These are phyloP conservation scores for Chrysolina haemoptera DNA, from an alignment of 2,888 invertebrate species.

Conservation along the genomic window DNA sequence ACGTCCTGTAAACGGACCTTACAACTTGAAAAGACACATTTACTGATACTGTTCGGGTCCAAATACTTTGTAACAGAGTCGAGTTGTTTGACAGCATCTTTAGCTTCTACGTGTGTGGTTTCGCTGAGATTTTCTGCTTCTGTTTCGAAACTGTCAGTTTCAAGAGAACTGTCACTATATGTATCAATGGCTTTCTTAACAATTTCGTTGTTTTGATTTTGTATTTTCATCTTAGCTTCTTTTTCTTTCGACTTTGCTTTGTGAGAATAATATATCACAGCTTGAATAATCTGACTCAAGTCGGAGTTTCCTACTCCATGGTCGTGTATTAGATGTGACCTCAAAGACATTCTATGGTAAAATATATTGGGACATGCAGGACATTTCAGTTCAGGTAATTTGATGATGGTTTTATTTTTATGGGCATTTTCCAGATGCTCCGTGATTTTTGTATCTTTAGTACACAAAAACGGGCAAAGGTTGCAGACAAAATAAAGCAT, in stretches of 20 bases:
- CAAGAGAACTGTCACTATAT: background rate
- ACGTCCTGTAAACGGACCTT: conserved; percentile 73
- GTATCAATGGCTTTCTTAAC: background rate
- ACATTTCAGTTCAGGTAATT: conserved; percentile 75
- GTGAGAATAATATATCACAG: conserved; percentile 68
- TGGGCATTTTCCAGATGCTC: conserved; percentile 67
- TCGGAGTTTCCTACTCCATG: conserved; percentile 79
- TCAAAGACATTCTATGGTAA: conserved; percentile 75
- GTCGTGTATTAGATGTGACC: conserved; percentile 78
- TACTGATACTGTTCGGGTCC: conserved; percentile 56
- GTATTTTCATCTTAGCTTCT: conserved; percentile 39
- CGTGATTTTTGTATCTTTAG: conserved; percentile 64
- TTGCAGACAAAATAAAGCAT: conserved; percentile 67
- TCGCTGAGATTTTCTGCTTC: background rate
- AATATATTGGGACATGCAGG: conserved; percentile 80
- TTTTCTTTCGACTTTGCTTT: conserved; percentile 56
- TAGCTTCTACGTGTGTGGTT: conserved; percentile 22
- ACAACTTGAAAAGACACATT: conserved; percentile 74
- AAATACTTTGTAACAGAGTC: conserved; percentile 51
- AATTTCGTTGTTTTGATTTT: conserved; percentile 13
- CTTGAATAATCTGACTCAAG: conserved; percentile 74
- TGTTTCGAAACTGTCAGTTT: background rate
- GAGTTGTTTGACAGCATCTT: conserved; percentile 51
- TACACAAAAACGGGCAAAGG: conserved; percentile 67
- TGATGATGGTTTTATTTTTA: conserved; percentile 72